Base-by-base conservation (phyloP, 2,113 vertebrate species). In the Brachionichthys hirsutus region DNA sequence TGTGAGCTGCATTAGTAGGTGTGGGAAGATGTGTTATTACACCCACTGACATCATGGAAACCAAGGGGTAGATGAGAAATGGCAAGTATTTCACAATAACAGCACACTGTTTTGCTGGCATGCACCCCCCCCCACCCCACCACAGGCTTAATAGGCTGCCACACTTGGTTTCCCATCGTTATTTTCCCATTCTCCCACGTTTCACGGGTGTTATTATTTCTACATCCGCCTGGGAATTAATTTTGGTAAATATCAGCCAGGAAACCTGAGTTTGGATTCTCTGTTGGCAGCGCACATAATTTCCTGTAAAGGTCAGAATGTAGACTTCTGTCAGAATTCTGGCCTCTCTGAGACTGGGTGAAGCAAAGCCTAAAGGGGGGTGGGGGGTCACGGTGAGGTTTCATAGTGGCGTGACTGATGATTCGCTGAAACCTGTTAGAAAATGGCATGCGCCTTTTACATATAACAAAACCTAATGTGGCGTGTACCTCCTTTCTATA, bases 241-340 rank as follows among this genome's bases (percentile, higher is more conserved):
- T 76, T n/a, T 69, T 9, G 20, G 62, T 62, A 76, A 84, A 81
- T 79, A 76, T 79, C 73, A 70, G 62, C 69, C 70, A 80, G 77
- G 82, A 85, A 84, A 75, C 49, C 62, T 71, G 67, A 74, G 64
- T 55, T 62, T 76, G 54, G 51, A 52, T 70, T 80, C 54, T 50
- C 30, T 62, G 55, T 78, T 78, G 81, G 83, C 59, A 71, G 68
- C 44, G 62, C 34, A 2, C 59, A 50, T 50, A 18, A 71, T 63
- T 75, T 48, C 61, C 44, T 14, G 36, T 59, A 55, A 9, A 19
- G 60, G 60, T 65, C 71, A 77, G 67, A 56, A 53, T 19, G 46
- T 43, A 24, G 47, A 66, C 64, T 66, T 82, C 67, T 30, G 35
- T 53, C 14, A 24, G 57, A 41, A 65, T 54, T 52, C 46, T 20